Evolutionary conservation across 2,888 invertebrate genomes (phyloP).

Genomic region (Torymus aiolomorphi): DNA sequence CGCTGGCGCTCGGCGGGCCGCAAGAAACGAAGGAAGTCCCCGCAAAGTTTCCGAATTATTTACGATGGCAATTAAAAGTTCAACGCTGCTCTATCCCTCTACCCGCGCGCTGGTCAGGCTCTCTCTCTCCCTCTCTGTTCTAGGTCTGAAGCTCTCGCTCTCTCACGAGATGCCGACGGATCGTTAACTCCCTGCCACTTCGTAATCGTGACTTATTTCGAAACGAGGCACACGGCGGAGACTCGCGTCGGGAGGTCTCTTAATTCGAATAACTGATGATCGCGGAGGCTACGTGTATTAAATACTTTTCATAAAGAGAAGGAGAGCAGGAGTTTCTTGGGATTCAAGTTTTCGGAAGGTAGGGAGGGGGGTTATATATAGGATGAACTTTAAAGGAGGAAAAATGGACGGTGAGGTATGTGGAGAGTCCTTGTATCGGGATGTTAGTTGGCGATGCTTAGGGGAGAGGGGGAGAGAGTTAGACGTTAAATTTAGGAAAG

Average conservation of each 20-base stretch:
- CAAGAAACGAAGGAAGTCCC: slow-evolving; percentile 63
- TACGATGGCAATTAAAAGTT: slow-evolving; percentile 75
- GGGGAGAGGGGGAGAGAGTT: too few relatives aligned
- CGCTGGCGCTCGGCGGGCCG: slow-evolving; percentile 13
- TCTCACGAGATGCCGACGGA: slow-evolving; percentile 50
- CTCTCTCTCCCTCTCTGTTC: background rate
- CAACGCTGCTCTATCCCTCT: slow-evolving; percentile 52
- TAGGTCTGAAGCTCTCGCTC: background rate
- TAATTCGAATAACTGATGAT: too few relatives aligned
- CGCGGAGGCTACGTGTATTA: slow-evolving; percentile 23
- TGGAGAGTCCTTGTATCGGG: too few relatives aligned
- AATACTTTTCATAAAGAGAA: slow-evolving; percentile 36
- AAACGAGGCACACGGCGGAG: slow-evolving; percentile 48
- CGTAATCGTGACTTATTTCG: slow-evolving; percentile 63
- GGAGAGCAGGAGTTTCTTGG: background rate
- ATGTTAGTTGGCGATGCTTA: too few relatives aligned
- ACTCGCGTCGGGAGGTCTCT: slow-evolving; percentile 3
- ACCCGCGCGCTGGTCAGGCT: slow-evolving; percentile 26
- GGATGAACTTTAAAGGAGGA: too few relatives aligned
- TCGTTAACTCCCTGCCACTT: slow-evolving; percentile 63
- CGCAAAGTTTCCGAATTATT: slow-evolving; percentile 73
- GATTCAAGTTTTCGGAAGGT: too few relatives aligned
- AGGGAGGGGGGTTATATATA: too few relatives aligned
- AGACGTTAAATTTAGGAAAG: too few relatives aligned
- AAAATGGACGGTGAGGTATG: too few relatives aligned